Conservation (phyloP, 2,797 vertebrate species). For the Lithobates sylvaticus region DNA sequence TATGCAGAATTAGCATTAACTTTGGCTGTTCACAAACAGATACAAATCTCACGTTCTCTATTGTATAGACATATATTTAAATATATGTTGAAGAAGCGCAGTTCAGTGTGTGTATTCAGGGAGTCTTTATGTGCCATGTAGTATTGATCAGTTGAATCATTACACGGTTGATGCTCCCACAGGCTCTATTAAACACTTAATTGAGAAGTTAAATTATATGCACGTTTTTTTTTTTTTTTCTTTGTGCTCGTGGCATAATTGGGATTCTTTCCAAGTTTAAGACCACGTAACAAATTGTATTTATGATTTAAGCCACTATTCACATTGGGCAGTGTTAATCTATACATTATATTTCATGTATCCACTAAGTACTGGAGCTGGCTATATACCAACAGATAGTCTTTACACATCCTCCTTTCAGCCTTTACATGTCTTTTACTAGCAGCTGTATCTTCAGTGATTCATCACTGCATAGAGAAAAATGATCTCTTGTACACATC, state of each 20-base stretch:
- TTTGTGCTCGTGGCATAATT: constrained; percentile 19
- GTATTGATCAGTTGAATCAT: constrained; percentile 50
- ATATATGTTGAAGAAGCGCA: constrained; percentile 10
- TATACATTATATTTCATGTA: background rate
- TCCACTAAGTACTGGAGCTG: background rate
- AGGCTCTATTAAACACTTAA: constrained; percentile 58
- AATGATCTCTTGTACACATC: too few relatives aligned
- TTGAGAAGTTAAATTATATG: constrained; percentile 44
- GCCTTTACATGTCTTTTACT: background rate
- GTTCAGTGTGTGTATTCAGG: constrained; percentile 35
- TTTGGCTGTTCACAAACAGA: too few relatives aligned
- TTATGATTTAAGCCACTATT: background rate
- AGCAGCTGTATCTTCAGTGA: too few relatives aligned
- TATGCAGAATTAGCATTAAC: too few relatives aligned
- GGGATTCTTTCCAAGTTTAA: constrained; percentile 9
- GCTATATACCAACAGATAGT: background rate
- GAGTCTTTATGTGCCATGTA: constrained; percentile 50
- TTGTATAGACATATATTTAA: background rate
- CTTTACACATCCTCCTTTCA: background rate
- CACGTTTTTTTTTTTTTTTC: constrained; percentile 24
- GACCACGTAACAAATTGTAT: constrained; percentile 9
- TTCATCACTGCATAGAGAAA: too few relatives aligned
- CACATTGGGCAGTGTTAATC: background rate
- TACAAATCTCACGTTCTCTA: background rate
- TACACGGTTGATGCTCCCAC: constrained; percentile 48